Evolutionary conservation across 2,888 invertebrate genomes (phyloP).

Genomic region (Octodonta nipae): DNA sequence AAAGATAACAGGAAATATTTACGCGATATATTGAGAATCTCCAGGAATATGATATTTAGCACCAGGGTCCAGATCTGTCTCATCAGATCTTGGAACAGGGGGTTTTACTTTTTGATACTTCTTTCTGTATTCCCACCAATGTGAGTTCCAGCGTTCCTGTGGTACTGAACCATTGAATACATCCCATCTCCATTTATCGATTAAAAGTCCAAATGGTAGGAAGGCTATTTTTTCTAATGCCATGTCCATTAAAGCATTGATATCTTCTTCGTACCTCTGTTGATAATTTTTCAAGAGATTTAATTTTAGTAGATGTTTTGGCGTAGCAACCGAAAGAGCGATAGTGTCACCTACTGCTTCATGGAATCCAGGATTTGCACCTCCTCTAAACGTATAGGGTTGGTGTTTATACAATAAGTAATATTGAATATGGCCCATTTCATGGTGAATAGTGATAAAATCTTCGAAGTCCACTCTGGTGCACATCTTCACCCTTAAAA

Average conservation of each 20-base stretch:
- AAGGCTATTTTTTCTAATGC: slow-evolving; percentile 40
- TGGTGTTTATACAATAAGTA: slow-evolving; percentile 46
- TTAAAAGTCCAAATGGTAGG: slow-evolving; percentile 42
- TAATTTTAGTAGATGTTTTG: slow-evolving; percentile 38
- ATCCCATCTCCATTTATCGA: slow-evolving; percentile 48
- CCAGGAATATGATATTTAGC: slow-evolving; percentile 37
- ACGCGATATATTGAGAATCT: slow-evolving; percentile 36
- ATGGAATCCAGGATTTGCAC: slow-evolving; percentile 49
- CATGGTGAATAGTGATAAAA: slow-evolving; percentile 58
- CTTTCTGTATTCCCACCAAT: slow-evolving; percentile 36
- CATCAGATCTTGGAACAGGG: slow-evolving; percentile 32
- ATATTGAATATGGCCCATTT: slow-evolving; percentile 57
- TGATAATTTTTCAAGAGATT: slow-evolving; percentile 27
- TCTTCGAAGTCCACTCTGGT: slow-evolving; percentile 43
- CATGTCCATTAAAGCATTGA: slow-evolving; percentile 38
- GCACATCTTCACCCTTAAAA: slow-evolving; percentile 46
- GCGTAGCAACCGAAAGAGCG: slow-evolving; percentile 44
- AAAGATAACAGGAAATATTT: too few species aligned
- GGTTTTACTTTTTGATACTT: slow-evolving; percentile 36
- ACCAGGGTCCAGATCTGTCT: slow-evolving; percentile 37
- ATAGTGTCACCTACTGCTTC: slow-evolving; percentile 51
- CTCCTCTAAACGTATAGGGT: slow-evolving; percentile 38
- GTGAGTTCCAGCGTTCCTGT: slow-evolving; percentile 34
- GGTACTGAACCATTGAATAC: slow-evolving; percentile 38
- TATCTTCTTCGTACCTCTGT: slow-evolving; percentile 32